Evolutionary conservation across 2,113 vertebrate genomes (phyloP).

Genomic region (Chamaetylas fuelleborni): DNA sequence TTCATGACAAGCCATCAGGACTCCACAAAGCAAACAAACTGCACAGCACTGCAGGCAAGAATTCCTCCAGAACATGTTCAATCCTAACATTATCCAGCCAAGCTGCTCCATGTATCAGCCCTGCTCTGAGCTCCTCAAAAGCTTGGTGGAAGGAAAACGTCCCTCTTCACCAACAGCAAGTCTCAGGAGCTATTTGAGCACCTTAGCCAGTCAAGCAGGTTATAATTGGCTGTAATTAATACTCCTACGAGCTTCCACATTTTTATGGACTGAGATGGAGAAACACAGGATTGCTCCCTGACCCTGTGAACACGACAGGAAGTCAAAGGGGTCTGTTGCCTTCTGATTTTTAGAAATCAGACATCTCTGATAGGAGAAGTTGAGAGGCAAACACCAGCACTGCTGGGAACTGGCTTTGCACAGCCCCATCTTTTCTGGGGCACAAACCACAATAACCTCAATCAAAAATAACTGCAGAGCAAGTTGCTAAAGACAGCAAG

Average conservation of each 20-base stretch:
- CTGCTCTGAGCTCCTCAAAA: not conserved
- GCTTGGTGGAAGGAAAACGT: not conserved
- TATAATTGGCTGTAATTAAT: constrained; percentile 53
- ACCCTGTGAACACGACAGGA: not conserved
- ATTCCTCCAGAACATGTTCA: not conserved
- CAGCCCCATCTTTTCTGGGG: not conserved
- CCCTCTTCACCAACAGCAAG: not conserved
- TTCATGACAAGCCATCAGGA: not conserved
- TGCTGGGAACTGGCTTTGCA: not conserved
- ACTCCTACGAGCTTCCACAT: constrained; percentile 14
- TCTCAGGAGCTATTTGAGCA: not conserved
- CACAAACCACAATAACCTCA: not conserved
- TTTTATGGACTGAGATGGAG: not conserved
- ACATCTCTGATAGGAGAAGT: not conserved
- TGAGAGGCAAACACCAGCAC: not conserved
- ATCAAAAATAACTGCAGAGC: constrained; percentile 15
- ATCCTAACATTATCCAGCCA: not conserved
- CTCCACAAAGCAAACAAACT: not conserved
- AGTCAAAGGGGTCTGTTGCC: not conserved
- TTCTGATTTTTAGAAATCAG: constrained; percentile 11
- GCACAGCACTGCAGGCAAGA: not conserved
- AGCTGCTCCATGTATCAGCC: not conserved
- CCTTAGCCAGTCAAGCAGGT: constrained; percentile 23
- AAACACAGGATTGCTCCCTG: not conserved
- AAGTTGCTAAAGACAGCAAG: not conserved